Evolutionary conservation across 2,888 invertebrate species (phyloP).

Genomic region (Limnephilus auricula): DNA sequence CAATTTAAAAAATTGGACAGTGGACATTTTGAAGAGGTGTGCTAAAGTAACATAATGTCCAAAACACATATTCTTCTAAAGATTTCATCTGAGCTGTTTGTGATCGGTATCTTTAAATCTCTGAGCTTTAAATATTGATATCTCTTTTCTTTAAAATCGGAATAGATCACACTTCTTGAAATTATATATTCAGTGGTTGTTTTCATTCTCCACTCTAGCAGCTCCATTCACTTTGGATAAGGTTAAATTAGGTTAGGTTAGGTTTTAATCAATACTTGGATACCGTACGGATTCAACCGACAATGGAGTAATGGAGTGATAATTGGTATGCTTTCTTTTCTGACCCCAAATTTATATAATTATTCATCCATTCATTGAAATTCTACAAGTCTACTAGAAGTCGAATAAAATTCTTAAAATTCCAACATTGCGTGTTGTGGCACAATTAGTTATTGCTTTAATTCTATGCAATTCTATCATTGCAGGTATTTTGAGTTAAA

Average conservation of each 20-base stretch:
- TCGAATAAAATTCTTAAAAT: neutral
- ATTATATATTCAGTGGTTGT: neutral
- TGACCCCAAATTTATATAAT: neutral
- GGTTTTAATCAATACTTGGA: neutral
- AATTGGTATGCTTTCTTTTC: neutral
- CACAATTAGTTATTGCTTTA: neutral
- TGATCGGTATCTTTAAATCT: no score
- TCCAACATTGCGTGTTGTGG: neutral
- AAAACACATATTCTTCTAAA: no score
- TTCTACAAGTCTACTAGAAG: neutral
- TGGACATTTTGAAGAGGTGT: no score
- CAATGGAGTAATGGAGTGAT: neutral
- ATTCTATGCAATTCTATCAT: neutral
- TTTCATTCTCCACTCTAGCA: neutral
- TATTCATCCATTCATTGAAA: neutral
- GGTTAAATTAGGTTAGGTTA: conserved; percentile 2
- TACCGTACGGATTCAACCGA: neutral
- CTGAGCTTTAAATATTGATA: no score
- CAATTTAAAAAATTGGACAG: no score
- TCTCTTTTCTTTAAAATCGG: no score
- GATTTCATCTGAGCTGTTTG: no score
- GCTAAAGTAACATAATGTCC: no score
- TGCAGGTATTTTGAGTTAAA: neutral
- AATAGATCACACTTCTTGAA: neutral
- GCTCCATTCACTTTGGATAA: neutral